Evolutionary conservation across 2,113 vertebrate genomes (phyloP).

Genomic region (Chloropsis cyanopogon): DNA sequence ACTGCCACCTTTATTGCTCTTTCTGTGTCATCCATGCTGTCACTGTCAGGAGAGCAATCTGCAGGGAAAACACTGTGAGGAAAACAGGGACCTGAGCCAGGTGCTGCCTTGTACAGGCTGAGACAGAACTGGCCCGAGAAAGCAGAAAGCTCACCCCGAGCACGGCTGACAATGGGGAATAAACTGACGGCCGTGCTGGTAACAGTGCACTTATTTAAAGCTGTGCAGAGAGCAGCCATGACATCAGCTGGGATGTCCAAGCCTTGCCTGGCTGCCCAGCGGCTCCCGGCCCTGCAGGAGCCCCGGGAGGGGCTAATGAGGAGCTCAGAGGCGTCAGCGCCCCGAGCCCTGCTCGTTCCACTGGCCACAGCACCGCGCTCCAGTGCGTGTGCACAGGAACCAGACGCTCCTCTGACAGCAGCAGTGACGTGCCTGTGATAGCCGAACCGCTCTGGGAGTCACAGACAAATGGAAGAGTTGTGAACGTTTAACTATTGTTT

Average conservation of each 20-base stretch:
- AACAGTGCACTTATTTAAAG: not conserved
- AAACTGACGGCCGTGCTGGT: not conserved
- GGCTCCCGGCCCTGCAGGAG: not conserved
- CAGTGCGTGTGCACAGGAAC: not conserved
- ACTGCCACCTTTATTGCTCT: not conserved
- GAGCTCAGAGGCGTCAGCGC: not conserved
- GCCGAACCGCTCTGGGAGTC: not conserved
- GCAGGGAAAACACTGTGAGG: not conserved
- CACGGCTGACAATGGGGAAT: accelerated
- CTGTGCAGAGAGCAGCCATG: not conserved
- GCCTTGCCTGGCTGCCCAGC: not conserved
- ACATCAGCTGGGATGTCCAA: not conserved
- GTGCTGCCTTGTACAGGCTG: not conserved
- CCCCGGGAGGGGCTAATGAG: not conserved
- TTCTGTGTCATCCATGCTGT: not conserved
- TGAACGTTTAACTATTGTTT: not conserved
- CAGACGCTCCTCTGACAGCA: not conserved
- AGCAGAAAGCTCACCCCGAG: not conserved
- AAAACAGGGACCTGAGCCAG: not conserved
- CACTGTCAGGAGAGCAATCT: not conserved
- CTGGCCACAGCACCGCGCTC: not conserved
- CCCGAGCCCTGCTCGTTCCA: not conserved
- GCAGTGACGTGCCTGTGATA: not conserved
- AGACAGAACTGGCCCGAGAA: not conserved
- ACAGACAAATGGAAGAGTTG: not conserved